Conservation (phyloP, 2,888 invertebrate genomes). For the Anaspis maculata region DNA sequence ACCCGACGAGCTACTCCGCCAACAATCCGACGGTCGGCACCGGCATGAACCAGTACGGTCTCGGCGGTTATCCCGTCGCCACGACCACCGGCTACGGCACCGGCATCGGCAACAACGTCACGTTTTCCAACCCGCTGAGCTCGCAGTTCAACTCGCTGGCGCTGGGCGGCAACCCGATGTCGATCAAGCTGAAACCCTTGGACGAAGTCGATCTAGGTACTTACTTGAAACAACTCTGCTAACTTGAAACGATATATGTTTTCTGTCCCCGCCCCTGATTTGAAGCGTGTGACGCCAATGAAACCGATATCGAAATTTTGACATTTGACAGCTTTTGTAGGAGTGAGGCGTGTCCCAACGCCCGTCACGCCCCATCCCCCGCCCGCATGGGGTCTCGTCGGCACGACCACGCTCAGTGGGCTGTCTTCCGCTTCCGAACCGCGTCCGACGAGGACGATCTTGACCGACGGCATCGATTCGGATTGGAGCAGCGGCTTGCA, state of each 20-base stretch:
- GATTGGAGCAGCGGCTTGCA: constrained; percentile 38
- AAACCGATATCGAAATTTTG: too few relatives aligned
- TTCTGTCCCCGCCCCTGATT: neutral
- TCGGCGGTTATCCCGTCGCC: constrained; percentile 41
- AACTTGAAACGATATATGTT: neutral
- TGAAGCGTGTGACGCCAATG: too few relatives aligned
- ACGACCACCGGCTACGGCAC: constrained; percentile 19
- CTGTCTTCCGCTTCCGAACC: constrained; percentile 26
- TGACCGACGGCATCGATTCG: constrained; percentile 40
- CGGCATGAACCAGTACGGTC: constrained; percentile 42
- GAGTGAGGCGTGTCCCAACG: constrained; percentile 36
- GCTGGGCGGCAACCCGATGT: constrained; percentile 39
- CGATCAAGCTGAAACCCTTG: constrained; percentile 62
- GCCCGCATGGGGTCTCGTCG: constrained; percentile 28
- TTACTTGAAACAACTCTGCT: neutral
- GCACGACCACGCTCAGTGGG: constrained; percentile 27
- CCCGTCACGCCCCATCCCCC: constrained; percentile 39
- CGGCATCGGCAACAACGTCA: constrained; percentile 42
- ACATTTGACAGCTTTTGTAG: constrained; percentile 15
- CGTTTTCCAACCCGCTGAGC: constrained; percentile 59
- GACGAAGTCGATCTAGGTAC: constrained; percentile 62
- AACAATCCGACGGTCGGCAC: constrained; percentile 43
- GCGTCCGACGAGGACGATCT: constrained; percentile 31
- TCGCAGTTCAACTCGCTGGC: constrained; percentile 49
- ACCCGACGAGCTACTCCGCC: constrained; percentile 36